Base-by-base conservation (phyloP, 2,888 invertebrate genomes). In the Eucera pruinosa region DNA sequence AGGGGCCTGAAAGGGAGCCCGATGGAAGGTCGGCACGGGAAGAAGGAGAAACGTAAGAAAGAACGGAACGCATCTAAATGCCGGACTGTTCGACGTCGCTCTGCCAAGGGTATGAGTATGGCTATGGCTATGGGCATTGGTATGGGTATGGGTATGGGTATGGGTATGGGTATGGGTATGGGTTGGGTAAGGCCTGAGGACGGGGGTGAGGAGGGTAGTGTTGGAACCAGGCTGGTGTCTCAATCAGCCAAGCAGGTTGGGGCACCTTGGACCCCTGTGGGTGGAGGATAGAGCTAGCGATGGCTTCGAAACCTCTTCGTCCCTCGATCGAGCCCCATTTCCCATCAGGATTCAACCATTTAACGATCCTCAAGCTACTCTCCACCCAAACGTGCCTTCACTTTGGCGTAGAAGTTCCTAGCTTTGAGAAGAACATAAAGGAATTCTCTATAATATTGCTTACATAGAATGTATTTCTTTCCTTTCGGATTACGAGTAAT, bases 201-300 rank as follows among this genome's bases (percentile, higher is more conserved):
- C 52, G 74, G 71, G 84, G 80, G 78, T 73, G 81, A 86, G 73
- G 82, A 81, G 81, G 81, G 79, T 84, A 86, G 86, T 85, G 86
- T 86, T 86, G 84, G 81, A 80, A 83, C 84, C 87, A 85, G 84
- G 90, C 88, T 91, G 91, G 91, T 91, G 91, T 91, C 91, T 91
- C 91, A 91, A 91, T 91, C 91, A 91, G 89, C 88, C 89, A 79
- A 82, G 87, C 89, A 89, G 89, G 89, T 90, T 88, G 88, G 90
- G 90, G 88, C 86, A 83, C 88, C 83, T 87, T 87, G 90, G 90
- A 88, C 88, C 88, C 89, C 88, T 86, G 86, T 82, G 83, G 82
- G 81, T 80, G 81, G 87, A 81, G 82, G 86, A 74, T 79, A 74
- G 57, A 68, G 43, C n/a, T 66, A 76, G 78, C 30, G 41, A 77